Conservation (phyloP, 1,140 invertebrate genomes). For the Hylyphantes graminicola region DNA sequence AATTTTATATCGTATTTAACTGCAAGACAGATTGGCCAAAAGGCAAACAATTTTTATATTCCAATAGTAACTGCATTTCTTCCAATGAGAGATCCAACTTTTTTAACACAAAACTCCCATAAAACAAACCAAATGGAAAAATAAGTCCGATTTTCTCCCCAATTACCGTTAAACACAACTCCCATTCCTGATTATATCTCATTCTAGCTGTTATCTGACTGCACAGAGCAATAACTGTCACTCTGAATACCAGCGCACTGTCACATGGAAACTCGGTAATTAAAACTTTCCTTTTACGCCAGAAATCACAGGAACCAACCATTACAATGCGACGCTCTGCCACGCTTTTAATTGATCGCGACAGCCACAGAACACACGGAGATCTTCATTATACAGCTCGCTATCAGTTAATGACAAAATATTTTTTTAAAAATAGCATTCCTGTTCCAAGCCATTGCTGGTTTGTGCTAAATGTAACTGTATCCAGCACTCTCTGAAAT, state of each 20-base stretch:
- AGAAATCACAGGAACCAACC: constrained; percentile 7
- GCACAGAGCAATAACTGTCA: neutral
- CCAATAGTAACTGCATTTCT: too few relatives aligned
- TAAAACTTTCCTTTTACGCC: constrained; percentile 31
- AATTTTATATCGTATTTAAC: too few relatives aligned
- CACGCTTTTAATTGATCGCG: constrained; percentile 28
- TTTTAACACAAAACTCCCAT: too few relatives aligned
- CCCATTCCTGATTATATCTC: constrained; percentile 4
- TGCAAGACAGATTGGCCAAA: too few relatives aligned
- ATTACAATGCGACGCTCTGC: constrained; percentile 25
- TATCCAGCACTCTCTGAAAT: too few relatives aligned
- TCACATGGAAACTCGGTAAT: constrained; percentile 14
- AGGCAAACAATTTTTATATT: too few relatives aligned
- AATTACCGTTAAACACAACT: neutral
- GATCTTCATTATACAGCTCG: constrained; percentile 18
- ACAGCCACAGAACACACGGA: constrained; percentile 4
- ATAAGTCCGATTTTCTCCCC: neutral
- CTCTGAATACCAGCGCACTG: neutral
- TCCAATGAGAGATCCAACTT: too few relatives aligned
- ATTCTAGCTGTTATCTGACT: neutral
- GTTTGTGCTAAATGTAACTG: too few relatives aligned
- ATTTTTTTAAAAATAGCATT: neutral
- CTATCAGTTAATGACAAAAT: constrained; percentile 49
- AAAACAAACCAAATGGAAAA: too few relatives aligned
- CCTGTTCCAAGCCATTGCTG: too few relatives aligned